These are phyloP conservation scores for Ellobium chinense DNA, from an alignment of 2,888 invertebrate species.

Conservation along the genomic window DNA sequence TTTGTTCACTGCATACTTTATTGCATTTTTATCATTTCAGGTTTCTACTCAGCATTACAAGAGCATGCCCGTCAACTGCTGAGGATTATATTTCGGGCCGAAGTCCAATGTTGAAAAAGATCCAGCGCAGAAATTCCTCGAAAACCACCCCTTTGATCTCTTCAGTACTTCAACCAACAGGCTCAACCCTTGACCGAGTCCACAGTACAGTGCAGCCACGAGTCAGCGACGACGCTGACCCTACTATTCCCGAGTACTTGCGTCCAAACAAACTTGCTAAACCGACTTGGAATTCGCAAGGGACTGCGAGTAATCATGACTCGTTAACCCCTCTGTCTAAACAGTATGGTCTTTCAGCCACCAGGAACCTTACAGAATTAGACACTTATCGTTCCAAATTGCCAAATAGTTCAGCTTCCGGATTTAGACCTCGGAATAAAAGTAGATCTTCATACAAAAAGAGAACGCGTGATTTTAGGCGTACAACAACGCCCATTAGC, in stretches of 20 bases:
- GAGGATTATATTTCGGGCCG: too few species aligned
- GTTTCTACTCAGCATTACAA: background rate
- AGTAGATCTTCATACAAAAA: too few species aligned
- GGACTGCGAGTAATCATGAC: too few species aligned
- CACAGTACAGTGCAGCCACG: background rate
- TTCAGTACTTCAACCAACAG: background rate
- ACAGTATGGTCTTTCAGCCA: background rate
- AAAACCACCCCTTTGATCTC: background rate
- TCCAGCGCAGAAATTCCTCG: background rate
- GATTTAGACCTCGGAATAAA: background rate
- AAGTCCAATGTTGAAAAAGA: background rate
- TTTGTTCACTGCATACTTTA: too few species aligned
- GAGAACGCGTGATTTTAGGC: background rate
- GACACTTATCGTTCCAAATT: conserved; percentile 5
- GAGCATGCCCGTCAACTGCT: background rate
- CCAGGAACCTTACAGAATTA: background rate
- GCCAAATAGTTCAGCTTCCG: background rate
- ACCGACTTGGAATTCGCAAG: background rate
- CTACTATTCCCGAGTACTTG: background rate
- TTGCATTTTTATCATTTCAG: too few species aligned
- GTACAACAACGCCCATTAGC: background rate
- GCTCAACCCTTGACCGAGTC: background rate
- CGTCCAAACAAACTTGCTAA: background rate
- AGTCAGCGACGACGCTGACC: background rate
- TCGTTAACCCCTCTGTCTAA: background rate